Evolutionary conservation across 2,797 vertebrate species (phyloP).

Genomic region (Parauchenoglanis punctatus): DNA sequence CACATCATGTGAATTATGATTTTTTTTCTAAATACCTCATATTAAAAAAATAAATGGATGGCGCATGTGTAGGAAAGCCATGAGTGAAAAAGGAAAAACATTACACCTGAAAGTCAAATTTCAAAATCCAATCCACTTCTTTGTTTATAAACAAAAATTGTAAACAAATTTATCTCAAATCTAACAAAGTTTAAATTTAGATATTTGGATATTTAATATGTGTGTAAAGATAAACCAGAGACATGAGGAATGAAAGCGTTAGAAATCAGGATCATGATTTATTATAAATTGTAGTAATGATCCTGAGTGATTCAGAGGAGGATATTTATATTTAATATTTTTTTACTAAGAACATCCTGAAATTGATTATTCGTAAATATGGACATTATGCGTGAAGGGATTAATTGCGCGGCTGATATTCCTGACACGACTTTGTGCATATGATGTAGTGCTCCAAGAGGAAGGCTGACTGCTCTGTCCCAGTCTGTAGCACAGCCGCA

Average conservation of each 20-base stretch:
- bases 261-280: not conserved
- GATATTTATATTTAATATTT: not conserved
- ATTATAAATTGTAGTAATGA: not conserved
- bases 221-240: not conserved
- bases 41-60: not conserved
- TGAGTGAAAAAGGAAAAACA: not conserved
- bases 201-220: too few relatives aligned
- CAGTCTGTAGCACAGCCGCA: constrained; percentile 5
- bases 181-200: too few relatives aligned
- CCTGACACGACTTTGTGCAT: too few relatives aligned
- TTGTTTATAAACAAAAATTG: not conserved
- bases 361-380: not conserved
- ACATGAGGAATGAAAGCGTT: not conserved
- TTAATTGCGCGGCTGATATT: not conserved
- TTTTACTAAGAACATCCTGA: not conserved
- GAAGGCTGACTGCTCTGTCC: not conserved
- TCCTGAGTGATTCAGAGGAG: not conserved
- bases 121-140: not conserved
- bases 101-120: not conserved
- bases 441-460: not conserved
- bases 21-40: not conserved
- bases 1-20: not conserved
- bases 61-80: not conserved
- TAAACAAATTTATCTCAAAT: not conserved
- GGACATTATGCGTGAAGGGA: not conserved